A percentile compares a stretch with the other conserved stretches of the same genome.
phyloP scores from a whole-genome alignment of 2,888 invertebrate species.

The Drosophila atroscutellata region DNA sequence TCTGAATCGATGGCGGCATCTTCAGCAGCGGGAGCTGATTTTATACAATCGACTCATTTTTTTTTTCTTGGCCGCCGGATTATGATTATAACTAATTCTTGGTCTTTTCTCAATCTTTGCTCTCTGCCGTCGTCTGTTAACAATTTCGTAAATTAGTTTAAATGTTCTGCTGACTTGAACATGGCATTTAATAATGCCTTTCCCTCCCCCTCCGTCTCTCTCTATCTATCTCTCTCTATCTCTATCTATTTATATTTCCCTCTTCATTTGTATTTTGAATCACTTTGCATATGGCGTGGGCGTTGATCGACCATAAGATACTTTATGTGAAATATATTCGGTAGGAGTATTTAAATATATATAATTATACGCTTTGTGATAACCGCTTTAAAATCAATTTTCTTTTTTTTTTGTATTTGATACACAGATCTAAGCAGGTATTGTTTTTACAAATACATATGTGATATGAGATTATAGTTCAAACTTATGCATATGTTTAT shows the following conservation, averaged over 20 bases:
- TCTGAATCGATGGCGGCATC: slow-evolving; percentile 39
- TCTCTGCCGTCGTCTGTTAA: slow-evolving; percentile 42
- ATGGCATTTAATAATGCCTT: slow-evolving; percentile 21
- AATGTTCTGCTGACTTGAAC: slow-evolving; percentile 45
- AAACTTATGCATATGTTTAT: neutral
- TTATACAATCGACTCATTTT: slow-evolving; percentile 40
- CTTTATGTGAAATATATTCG: slow-evolving; percentile 44
- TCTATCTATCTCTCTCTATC: neutral
- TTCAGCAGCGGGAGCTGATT: slow-evolving; percentile 29
- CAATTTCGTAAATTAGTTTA: slow-evolving; percentile 77
- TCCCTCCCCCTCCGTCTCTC: neutral
- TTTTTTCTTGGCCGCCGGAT: slow-evolving; percentile 58
- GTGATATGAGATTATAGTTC: slow-evolving; percentile 1
- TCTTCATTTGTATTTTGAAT: slow-evolving; percentile 47
- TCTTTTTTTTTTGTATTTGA: neutral
- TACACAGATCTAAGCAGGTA: neutral
- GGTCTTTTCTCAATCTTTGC: slow-evolving; percentile 38
- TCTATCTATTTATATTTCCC: neutral
- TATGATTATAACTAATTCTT: slow-evolving; percentile 74
- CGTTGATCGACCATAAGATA: slow-evolving; percentile 54
- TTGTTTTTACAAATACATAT: neutral
- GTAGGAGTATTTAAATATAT: slow-evolving; percentile 43
- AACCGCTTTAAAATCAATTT: slow-evolving; percentile 3
- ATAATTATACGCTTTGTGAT: slow-evolving; percentile 56
- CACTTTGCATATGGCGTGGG: slow-evolving; percentile 43